Percentiles rank a stretch among this genome's conserved stretches.
Evolutionary conservation across 2,888 invertebrate species (phyloP).

Genomic region (Ectropis crepuscularia): DNA sequence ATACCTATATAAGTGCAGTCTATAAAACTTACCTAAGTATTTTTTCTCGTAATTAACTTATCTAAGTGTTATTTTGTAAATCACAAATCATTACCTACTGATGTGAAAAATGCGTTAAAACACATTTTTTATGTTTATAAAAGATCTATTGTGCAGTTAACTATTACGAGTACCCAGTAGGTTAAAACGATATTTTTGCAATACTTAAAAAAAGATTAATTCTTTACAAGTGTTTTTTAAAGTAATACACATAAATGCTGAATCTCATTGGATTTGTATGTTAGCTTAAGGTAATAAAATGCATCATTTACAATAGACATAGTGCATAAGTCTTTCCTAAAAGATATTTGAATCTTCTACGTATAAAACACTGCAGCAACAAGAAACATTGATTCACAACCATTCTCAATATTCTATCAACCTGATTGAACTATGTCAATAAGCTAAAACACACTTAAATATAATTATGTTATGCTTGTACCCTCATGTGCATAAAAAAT

Average conservation of each 20-base stretch:
- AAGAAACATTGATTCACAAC: constrained; percentile 73
- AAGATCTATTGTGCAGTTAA: constrained; percentile 30
- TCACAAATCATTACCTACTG: constrained; percentile 41
- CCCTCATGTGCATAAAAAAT: not conserved
- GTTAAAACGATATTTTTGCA: not conserved
- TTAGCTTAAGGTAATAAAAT: constrained; percentile 3
- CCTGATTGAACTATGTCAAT: constrained; percentile 40
- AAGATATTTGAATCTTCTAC: constrained; percentile 37
- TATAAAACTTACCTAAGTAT: constrained; percentile 37
- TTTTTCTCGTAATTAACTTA: constrained; percentile 37
- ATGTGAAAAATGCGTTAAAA: constrained; percentile 36
- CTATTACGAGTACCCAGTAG: not conserved
- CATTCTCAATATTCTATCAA: constrained; percentile 62
- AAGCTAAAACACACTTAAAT: constrained; percentile 40
- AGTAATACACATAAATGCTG: no score
- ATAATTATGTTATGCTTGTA: not conserved
- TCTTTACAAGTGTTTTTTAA: no score
- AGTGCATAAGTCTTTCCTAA: constrained; percentile 25
- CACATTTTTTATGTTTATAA: constrained; percentile 34
- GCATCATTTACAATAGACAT: constrained; percentile 24
- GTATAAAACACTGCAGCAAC: constrained; percentile 60
- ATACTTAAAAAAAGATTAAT: no score
- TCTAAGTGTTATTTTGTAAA: constrained; percentile 40
- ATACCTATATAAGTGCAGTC: constrained; percentile 40
- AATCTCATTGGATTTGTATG: not conserved